Conservation (phyloP, 2,888 invertebrate species). For the Polydrusus cervinus region DNA sequence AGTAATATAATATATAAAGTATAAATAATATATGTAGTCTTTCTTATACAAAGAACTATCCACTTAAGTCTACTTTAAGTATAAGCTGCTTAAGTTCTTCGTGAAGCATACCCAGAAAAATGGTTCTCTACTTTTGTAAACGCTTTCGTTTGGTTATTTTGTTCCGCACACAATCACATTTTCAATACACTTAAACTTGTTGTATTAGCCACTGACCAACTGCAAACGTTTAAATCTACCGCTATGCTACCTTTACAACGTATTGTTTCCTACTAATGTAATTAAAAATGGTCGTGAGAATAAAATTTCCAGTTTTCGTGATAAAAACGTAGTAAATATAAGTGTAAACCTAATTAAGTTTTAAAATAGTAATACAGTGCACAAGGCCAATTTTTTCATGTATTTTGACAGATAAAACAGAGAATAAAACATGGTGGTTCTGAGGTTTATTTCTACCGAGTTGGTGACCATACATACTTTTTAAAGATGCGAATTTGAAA, state of each 20-base stretch:
- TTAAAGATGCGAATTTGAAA: too few relatives aligned
- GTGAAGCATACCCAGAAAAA: not conserved
- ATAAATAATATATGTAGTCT: too few relatives aligned
- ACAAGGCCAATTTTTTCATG: not conserved
- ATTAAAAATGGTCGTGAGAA: constrained; percentile 35
- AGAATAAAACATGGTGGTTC: not conserved
- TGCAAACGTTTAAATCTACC: constrained; percentile 5
- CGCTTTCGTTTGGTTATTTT: not conserved
- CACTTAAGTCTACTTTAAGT: too few relatives aligned
- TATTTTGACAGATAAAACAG: not conserved
- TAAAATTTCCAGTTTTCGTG: constrained; percentile 24
- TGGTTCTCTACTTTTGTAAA: not conserved
- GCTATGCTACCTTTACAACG: constrained; percentile 14
- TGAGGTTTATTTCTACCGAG: not conserved
- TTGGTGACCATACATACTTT: not conserved
- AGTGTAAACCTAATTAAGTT: constrained; percentile 22
- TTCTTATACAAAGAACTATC: too few relatives aligned
- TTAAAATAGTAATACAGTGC: constrained; percentile 29
- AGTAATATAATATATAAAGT: too few relatives aligned
- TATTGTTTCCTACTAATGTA: constrained; percentile 26
- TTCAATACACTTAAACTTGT: not conserved
- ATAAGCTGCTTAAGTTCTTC: not conserved
- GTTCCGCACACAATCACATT: constrained; percentile 20
- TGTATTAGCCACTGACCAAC: constrained; percentile 2
- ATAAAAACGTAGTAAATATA: constrained; percentile 21